Evolutionary conservation across 1,140 invertebrate species (phyloP), one percentile per base, ranked within the genome.

Genomic region (Caerostris darwini): DNA sequence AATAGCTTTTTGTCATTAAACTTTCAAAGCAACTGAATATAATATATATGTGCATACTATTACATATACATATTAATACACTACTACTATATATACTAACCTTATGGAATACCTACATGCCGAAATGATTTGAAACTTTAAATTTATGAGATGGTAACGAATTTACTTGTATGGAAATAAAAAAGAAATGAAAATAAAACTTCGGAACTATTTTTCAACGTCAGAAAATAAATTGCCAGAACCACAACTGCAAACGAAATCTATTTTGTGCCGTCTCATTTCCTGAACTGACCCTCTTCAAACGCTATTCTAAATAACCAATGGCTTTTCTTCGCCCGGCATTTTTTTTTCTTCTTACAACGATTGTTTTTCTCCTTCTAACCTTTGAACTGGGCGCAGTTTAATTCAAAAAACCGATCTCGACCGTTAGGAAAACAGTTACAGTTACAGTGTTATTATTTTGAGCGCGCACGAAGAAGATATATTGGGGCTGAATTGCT

Each of bases 351-450:
- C 8, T n/a, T 0, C 71, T 10, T 77, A 50, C 19, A 34, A 50
- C 19, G 34, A 77, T 77, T 53, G 71, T 77, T 77, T 85, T 57
- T 59, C 14, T 7, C 34, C 17, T 85, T n/a, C 57, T 85, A 50
- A 85, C 57, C 17, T 85, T 50, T 59, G 6, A 85, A 17, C 83
- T 85, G 83, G 83, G 83, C 83, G 83, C 83, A 85, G 83, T 85
- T 85, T 85, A 58, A 85, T 59, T 85, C 57, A 59, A 85, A 10
- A 57, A 10, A 19, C 64, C 54, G 57, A 59, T 85, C 56, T 77
- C 14, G 10, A 77, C 54, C n/a, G 83, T 19, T 19, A n/a, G 19
- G 12, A 58, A 56, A 85, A 57, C 34, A 34, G 34, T 34, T 34
- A 58, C 83, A 85, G 83, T 85, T 59, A 58, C 57, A 85, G 8